These are phyloP conservation scores for Ailurus styani DNA, from an alignment of 2,113 vertebrate species.

Conservation along the genomic window DNA sequence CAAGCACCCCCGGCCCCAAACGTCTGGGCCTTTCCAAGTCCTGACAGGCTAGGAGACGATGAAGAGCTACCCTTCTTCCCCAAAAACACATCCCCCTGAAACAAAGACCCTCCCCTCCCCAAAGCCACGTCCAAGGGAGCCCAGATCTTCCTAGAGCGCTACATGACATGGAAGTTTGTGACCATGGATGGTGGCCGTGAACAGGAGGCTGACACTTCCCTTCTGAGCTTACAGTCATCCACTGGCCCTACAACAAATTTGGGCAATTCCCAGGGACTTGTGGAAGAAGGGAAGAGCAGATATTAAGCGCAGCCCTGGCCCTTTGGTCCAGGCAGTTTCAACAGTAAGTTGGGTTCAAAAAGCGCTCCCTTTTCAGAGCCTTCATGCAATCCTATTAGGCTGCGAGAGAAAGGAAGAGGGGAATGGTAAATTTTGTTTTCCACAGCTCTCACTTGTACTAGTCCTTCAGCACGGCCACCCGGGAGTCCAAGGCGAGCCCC, in stretches of 20 bases:
- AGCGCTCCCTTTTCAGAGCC: background rate
- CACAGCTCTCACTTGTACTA: background rate
- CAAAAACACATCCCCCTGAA: background rate
- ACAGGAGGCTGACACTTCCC: background rate
- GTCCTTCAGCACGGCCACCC: no score
- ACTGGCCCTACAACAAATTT: background rate
- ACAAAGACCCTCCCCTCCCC: background rate
- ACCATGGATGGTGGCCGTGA: rapidly evolving
- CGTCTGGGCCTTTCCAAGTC: background rate
- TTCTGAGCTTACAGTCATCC: background rate
- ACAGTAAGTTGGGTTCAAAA: background rate
- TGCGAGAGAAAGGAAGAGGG: background rate
- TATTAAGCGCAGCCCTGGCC: no score
- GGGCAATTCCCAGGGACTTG: background rate
- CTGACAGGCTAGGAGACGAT: background rate
- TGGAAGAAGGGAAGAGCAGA: background rate
- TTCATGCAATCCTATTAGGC: background rate
- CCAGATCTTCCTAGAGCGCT: background rate
- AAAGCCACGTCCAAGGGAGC: background rate
- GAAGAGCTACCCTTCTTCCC: background rate
- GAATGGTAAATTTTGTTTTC: background rate
- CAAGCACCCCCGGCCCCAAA: background rate
- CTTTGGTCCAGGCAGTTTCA: no score
- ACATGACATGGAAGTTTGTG: rapidly evolving
- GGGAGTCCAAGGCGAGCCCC: background rate